These are phyloP conservation scores for Tiliqua scincoides DNA, from an alignment of 2,113 vertebrate species.

Conservation along the genomic window DNA sequence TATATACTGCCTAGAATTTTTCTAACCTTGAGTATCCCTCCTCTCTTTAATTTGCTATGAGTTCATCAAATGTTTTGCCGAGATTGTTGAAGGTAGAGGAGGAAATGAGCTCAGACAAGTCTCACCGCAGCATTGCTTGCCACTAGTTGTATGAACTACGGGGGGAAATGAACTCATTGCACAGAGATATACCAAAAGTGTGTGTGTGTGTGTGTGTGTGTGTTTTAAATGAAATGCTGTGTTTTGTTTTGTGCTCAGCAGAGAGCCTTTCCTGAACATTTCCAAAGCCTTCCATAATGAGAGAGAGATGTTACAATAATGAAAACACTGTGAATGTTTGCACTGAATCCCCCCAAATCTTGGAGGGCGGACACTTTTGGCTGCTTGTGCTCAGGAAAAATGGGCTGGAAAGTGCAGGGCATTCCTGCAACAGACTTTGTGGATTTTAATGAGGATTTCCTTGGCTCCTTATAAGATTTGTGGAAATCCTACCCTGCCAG, in stretches of 20 bases:
- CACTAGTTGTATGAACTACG: background rate
- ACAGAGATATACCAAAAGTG: background rate
- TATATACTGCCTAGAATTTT: background rate
- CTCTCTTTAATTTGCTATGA: conserved; percentile 6
- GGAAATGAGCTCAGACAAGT: conserved; percentile 21
- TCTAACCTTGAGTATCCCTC: background rate
- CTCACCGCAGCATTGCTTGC: background rate
- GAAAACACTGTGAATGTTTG: background rate
- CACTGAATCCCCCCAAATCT: background rate
- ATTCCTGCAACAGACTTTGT: background rate
- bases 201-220: too few relatives aligned
- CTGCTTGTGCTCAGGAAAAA: background rate
- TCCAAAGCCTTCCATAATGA: conserved; percentile 33
- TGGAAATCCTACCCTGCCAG: background rate
- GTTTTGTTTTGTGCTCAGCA: conserved; percentile 23
- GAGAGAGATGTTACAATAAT: conserved; percentile 10
- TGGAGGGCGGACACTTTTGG: background rate
- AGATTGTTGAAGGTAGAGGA: conserved; percentile 18
- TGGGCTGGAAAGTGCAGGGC: background rate
- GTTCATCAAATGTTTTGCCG: conserved; percentile 7
- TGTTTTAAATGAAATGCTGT: conserved; percentile 4
- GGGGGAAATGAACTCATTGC: conserved; percentile 21
- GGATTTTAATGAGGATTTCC: conserved; percentile 10
- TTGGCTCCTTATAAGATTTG: conserved; percentile 13
- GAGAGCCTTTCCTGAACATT: conserved; percentile 4